phyloP scores from a whole-genome alignment of 2,113 vertebrate species.

The Mirounga angustirostris region DNA sequence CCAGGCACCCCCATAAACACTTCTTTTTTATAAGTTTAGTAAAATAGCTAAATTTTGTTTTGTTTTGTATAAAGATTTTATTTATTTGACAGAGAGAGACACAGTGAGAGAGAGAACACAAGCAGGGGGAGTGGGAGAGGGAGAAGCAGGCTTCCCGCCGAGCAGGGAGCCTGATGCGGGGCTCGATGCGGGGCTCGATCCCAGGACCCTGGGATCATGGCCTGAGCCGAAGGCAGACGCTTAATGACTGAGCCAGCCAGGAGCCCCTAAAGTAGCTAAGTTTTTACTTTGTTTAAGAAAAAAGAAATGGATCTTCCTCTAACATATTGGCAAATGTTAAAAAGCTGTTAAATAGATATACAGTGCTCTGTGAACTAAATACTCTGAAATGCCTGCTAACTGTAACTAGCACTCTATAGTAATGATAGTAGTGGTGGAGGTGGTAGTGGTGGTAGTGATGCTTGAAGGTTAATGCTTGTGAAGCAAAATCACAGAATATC shows the following conservation, averaged over 20 bases:
- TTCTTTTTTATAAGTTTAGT: too few relatives aligned
- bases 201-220: too few relatives aligned
- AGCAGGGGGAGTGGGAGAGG: too few relatives aligned
- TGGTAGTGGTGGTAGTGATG: background rate
- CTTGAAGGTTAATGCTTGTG: background rate
- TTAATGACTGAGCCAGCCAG: too few relatives aligned
- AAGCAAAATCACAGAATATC: conserved; percentile 9
- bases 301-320: background rate
- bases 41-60: background rate
- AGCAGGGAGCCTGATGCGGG: too few relatives aligned
- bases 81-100: too few relatives aligned
- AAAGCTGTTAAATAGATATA: background rate
- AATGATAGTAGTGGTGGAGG: background rate
- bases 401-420: background rate
- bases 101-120: too few relatives aligned
- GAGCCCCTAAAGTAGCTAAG: background rate
- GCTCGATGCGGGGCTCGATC: too few relatives aligned
- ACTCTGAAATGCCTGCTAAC: background rate
- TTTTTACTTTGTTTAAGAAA: background rate
- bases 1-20: background rate
- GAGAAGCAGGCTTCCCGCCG: too few relatives aligned
- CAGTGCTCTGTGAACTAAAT: background rate
- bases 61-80: background rate
- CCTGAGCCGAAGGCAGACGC: too few relatives aligned
- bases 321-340: background rate